Percentiles rank a stretch among this genome's conserved stretches.
phyloP scores from a whole-genome alignment of 2,888 invertebrate species.

The Geophilus truncorum region DNA sequence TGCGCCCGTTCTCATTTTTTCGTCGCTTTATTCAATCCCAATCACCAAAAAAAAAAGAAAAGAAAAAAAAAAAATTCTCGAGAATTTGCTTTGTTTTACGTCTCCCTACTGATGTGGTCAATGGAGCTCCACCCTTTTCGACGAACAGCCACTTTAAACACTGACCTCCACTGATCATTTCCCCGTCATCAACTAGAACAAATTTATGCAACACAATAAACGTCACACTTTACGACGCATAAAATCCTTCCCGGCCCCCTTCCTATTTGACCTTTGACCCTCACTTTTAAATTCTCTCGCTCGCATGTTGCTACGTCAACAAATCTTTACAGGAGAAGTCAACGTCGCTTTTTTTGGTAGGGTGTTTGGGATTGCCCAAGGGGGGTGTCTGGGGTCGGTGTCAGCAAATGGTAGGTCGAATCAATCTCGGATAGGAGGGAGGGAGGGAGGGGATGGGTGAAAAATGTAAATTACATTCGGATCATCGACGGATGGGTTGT shows the following conservation, averaged over 20 bases:
- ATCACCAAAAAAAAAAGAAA: not conserved
- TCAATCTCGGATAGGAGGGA: not conserved
- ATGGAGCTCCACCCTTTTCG: not conserved
- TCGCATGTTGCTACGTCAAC: not conserved
- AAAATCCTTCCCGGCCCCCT: conserved; percentile 13
- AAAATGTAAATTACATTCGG: not conserved
- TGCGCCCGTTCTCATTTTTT: not conserved
- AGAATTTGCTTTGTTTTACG: not conserved
- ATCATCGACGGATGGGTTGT: not conserved
- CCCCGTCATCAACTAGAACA: not conserved
- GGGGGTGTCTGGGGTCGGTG: not conserved
- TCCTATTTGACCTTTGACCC: conserved; percentile 4
- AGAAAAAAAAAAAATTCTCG: no score
- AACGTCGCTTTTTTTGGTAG: not conserved
- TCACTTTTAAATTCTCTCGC: conserved; percentile 27
- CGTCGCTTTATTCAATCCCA: not conserved
- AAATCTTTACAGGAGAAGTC: not conserved
- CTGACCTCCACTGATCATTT: not conserved
- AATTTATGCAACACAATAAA: conserved; percentile 35
- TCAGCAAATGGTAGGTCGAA: not conserved
- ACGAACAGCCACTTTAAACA: not conserved
- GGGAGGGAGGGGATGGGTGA: not conserved
- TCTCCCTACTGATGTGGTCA: not conserved
- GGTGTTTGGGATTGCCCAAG: not conserved
- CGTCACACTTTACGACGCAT: conserved; percentile 32